Conservation (phyloP, 2,797 vertebrate genomes). For the Acanthurus tractus region DNA sequence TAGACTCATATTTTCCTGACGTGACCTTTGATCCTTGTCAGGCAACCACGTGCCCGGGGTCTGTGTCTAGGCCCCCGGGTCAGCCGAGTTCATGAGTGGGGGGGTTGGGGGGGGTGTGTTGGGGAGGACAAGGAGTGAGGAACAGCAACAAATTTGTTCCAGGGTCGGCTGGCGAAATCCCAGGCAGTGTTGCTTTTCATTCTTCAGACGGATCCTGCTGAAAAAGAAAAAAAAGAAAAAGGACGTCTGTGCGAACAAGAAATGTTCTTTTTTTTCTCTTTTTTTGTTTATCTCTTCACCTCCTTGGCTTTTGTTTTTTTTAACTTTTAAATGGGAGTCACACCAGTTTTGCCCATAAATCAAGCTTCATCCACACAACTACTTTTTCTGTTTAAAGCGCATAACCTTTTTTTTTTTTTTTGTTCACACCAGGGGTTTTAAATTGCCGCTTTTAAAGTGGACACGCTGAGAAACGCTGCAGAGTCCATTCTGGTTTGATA, state of each 20-base stretch:
- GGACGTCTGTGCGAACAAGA: background rate
- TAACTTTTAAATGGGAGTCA: background rate
- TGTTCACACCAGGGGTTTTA: no score
- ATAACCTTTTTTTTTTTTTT: no score
- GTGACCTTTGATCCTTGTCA: constrained; percentile 80
- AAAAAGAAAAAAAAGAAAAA: constrained; percentile 8
- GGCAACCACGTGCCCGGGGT: constrained; percentile 79
- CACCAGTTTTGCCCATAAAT: background rate
- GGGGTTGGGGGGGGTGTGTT: no score
- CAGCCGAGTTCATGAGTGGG: constrained; percentile 65
- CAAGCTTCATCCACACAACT: no score
- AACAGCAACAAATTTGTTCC: constrained; percentile 44
- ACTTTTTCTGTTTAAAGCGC: no score
- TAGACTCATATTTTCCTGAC: constrained; percentile 74
- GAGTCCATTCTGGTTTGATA: no score
- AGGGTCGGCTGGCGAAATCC: constrained; percentile 39
- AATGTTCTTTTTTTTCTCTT: background rate
- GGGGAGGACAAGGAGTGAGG: constrained; percentile 29
- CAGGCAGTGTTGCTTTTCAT: constrained; percentile 42
- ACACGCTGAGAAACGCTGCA: no score
- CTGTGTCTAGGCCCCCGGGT: constrained; percentile 57
- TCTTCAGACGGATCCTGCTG: constrained; percentile 27
- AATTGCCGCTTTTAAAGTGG: no score
- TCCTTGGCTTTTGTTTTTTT: background rate
- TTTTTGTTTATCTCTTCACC: background rate